Evolutionary conservation across 2,113 vertebrate species (phyloP), one percentile per base, ranked within the genome.

Genomic region (Alectura lathami): DNA sequence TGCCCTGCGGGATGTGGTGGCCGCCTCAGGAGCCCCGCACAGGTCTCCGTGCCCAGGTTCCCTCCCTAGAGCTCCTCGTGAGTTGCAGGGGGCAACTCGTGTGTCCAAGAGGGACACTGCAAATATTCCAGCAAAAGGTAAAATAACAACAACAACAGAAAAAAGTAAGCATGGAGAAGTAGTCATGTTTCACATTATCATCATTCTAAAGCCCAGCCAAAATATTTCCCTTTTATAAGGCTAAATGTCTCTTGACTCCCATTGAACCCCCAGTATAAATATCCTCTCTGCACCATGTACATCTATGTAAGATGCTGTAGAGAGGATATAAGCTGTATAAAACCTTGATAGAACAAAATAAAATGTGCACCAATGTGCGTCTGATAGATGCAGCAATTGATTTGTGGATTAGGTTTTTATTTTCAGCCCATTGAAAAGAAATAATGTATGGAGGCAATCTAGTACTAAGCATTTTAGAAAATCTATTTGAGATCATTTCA

Each of bases 401-500:
- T 99, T 99, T 99, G 98, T 99, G 98, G 98, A 99, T 99, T 99
- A 98, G 98, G 98, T 98, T 98, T 99, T 99, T 98, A 98, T 98
- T 99, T 98, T 98, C 98, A 98, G 98, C 98, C 99, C 98, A 99
- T 99, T 99, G 99, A 99, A 99, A 99, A 99, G 98, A 99, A 99
- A 99, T 99, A 99, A 99, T 99, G 99, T 99, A 99, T 99, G 99
- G 99, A 99, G 98, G 99, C 99, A 99, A 99, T 99, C 99, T 99
- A 99, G 98, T 98, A 98, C 98, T 99, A 99, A 99, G 99, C 99
- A 99, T 99, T 99, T 99, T 99, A 99, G 98, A 99, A 99, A 99
- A 99, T 99, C 99, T 99, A 99, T 99, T 99, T 99, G 99, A 99
- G 99, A 99, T 99, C 99, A 99, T 99, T 99, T 99, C 98, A 97